A percentile compares a stretch with the other conserved stretches of the same genome.
These are phyloP conservation scores for Cotesia typhae DNA, from an alignment of 1,140 invertebrate species.

Conservation along the genomic window DNA sequence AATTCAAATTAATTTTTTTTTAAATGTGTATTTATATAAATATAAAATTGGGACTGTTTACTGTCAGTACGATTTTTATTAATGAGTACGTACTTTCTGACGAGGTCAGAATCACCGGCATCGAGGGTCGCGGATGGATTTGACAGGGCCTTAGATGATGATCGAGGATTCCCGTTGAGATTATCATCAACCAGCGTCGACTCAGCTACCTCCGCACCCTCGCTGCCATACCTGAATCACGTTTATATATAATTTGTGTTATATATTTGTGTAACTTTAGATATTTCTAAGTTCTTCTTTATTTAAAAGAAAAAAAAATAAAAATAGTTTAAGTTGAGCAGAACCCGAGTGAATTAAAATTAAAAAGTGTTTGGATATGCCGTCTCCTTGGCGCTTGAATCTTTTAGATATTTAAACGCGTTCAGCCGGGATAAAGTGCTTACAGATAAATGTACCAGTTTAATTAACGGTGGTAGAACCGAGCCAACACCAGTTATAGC, in stretches of 20 bases:
- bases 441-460: conserved; percentile 40
- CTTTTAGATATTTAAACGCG: background rate
- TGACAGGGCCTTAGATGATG: conserved; percentile 47
- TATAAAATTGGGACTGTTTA: background rate
- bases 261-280: background rate
- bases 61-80: conserved; percentile 38
- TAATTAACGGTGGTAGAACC: conserved; percentile 53
- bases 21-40: background rate
- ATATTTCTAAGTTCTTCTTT: no score
- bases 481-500: conserved; percentile 18
- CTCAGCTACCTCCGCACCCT: conserved; percentile 54
- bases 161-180: conserved; percentile 59
- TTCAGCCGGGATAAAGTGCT: conserved; percentile 16
- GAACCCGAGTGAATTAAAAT: no score
- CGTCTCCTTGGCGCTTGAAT: conserved; percentile 12
- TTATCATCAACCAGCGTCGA: conserved; percentile 60
- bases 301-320: no score
- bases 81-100: conserved; percentile 56
- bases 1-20: no score
- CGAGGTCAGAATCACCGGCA: conserved; percentile 40
- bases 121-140: conserved; percentile 46
- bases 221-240: conserved; percentile 58
- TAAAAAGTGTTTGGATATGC: no score
- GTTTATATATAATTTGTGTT: conserved; percentile 16
- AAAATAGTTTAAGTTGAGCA: no score